Conservation (phyloP, 1,140 invertebrate genomes). For the Apis dorsata region DNA sequence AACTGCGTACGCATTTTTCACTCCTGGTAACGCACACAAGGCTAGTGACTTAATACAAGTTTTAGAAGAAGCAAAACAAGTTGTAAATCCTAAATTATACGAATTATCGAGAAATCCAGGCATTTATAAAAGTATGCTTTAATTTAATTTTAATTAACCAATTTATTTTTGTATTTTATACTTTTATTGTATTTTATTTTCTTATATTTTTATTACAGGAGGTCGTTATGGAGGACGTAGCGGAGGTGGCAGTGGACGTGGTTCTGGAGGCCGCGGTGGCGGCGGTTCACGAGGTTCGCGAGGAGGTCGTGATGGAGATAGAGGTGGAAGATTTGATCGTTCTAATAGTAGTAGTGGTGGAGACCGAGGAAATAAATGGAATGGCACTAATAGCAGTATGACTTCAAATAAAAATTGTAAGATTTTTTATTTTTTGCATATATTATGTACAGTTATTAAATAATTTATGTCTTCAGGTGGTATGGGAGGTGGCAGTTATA, state of each 20-base stretch:
- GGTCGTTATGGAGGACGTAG: slow-evolving; percentile 66
- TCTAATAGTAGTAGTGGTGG: slow-evolving; percentile 53
- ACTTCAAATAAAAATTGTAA: slow-evolving; percentile 25
- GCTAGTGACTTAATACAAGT: slow-evolving; percentile 85
- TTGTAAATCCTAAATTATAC: slow-evolving; percentile 82
- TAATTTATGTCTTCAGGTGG: slow-evolving; percentile 56
- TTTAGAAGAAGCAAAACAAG: slow-evolving; percentile 86
- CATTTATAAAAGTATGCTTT: slow-evolving; percentile 73
- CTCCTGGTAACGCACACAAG: slow-evolving; percentile 88
- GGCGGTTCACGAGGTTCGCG: slow-evolving; percentile 61
- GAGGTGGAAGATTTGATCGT: slow-evolving; percentile 72
- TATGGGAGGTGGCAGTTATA: slow-evolving; percentile 63
- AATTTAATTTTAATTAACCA: neutral
- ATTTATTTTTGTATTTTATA: neutral
- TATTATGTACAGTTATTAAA: neutral
- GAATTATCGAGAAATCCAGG: slow-evolving; percentile 77
- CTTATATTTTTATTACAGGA: slow-evolving; percentile 42
- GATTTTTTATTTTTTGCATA: slow-evolving; percentile 12
- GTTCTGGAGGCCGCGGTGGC: slow-evolving; percentile 65
- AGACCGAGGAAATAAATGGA: slow-evolving; percentile 74
- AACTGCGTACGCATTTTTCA: slow-evolving; percentile 95
- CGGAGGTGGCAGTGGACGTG: slow-evolving; percentile 66
- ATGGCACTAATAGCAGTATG: slow-evolving; percentile 65
- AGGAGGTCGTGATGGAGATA: slow-evolving; percentile 69
- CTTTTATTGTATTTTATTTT: neutral